Percentiles rank a stretch among this genome's conserved stretches.
These are phyloP conservation scores for Spilogale gracilis DNA, from an alignment of 2,113 vertebrate genomes.

Conservation along the genomic window DNA sequence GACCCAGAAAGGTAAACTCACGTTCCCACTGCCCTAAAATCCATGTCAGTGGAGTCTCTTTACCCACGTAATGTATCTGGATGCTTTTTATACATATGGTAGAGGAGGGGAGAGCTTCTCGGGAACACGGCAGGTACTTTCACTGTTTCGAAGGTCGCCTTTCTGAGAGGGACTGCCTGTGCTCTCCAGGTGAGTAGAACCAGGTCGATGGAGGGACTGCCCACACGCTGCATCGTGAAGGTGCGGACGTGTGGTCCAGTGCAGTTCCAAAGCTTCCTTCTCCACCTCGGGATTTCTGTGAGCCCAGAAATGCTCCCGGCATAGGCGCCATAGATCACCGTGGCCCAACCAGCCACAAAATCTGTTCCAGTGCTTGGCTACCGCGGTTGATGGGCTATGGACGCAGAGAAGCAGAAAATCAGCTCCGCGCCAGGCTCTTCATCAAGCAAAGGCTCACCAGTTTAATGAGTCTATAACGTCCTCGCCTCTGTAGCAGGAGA, in stretches of 20 bases:
- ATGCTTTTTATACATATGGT: fast-evolving
- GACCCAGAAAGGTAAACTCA: fast-evolving
- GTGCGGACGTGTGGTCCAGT: fast-evolving
- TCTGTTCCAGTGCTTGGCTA: slow-evolving; percentile 61
- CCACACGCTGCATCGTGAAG: fast-evolving
- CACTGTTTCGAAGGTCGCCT: fast-evolving
- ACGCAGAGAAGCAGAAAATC: slow-evolving; percentile 71
- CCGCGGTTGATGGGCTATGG: slow-evolving; percentile 53
- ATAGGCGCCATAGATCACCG: neutral
- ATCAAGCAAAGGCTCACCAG: neutral
- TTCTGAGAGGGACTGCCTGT: neutral
- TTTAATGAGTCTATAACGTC: neutral
- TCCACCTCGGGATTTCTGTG: slow-evolving; percentile 29
- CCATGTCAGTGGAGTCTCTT: fast-evolving
- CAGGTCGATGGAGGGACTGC: fast-evolving
- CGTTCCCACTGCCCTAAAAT: fast-evolving
- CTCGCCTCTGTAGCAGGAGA: neutral
- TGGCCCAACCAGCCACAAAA: slow-evolving; percentile 63
- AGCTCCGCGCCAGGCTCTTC: slow-evolving; percentile 31
- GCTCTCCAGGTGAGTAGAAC: fast-evolving
- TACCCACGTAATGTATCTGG: fast-evolving
- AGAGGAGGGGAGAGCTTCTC: neutral
- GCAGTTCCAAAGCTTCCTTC: neutral
- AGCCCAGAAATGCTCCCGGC: neutral
- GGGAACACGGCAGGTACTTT: fast-evolving